A percentile compares a stretch with the other conserved stretches of the same genome.
Conservation (phyloP, 2,888 invertebrate genomes). For the Tetramorium bicarinatum region DNA sequence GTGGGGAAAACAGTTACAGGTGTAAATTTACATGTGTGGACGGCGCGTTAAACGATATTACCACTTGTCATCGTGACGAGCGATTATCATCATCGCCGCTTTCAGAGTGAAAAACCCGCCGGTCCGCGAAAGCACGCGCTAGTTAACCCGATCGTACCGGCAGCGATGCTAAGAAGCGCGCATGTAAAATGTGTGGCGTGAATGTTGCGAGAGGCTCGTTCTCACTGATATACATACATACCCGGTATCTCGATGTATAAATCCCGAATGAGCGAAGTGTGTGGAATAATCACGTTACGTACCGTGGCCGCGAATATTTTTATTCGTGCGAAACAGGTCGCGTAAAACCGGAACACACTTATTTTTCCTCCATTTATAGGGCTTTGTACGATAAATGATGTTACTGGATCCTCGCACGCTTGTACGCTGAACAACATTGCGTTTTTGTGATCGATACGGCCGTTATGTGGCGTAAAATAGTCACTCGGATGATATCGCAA, state of each 20-base stretch:
- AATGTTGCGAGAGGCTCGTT: conserved; percentile 64
- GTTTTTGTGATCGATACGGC: conserved; percentile 53
- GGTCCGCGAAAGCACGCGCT: conserved; percentile 35
- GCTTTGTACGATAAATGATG: conserved; percentile 59
- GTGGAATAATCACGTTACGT: conserved; percentile 55
- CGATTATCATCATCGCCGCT: conserved; percentile 5
- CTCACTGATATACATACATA: conserved; percentile 23
- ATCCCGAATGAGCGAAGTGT: conserved; percentile 60
- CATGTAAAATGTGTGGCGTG: conserved; percentile 39
- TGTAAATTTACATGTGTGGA: neutral
- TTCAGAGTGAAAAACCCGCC: conserved; percentile 18
- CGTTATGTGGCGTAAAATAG: conserved; percentile 40
- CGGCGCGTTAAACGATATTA: conserved; percentile 7
- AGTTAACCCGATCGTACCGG: conserved; percentile 12
- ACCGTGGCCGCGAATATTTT: conserved; percentile 65
- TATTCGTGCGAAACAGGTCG: conserved; percentile 69
- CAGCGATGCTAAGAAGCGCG: conserved; percentile 43
- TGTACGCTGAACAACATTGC: neutral
- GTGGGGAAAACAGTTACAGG: neutral
- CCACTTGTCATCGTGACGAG: conserved; percentile 18
- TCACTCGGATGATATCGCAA: neutral
- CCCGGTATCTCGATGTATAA: conserved; percentile 61
- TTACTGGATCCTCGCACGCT: conserved; percentile 29
- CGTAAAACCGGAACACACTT: conserved; percentile 64
- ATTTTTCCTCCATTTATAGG: conserved; percentile 71